Percentiles rank a stretch among this genome's conserved stretches.
Conservation (phyloP, 2,888 invertebrate species). For the Rapana venosa region DNA sequence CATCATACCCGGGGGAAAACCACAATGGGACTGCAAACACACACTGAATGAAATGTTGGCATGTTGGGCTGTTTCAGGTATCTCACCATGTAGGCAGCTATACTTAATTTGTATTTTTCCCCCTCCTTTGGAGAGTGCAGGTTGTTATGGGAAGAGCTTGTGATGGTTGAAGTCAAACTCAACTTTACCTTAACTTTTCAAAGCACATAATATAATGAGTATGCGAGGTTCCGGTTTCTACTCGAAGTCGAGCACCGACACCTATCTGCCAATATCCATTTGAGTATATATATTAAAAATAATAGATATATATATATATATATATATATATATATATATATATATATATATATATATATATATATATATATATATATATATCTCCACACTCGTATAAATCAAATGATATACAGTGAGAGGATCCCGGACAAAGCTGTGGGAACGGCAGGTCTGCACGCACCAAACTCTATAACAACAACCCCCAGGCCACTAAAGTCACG, state of each 20-base stretch:
- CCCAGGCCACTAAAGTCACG: neutral
- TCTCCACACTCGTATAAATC: neutral
- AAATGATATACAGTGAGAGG: neutral
- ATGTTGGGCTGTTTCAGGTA: too few relatives aligned
- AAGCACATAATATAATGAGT: neutral
- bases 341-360: neutral
- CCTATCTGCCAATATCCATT: neutral
- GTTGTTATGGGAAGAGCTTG: neutral
- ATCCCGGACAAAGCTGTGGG: too few relatives aligned
- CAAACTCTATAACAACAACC: neutral
- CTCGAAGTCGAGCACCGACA: neutral
- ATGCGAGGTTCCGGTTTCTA: too few relatives aligned
- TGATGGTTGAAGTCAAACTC: neutral
- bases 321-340: neutral
- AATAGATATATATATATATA: neutral
- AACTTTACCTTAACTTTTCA: neutral
- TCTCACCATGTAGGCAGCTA: too few relatives aligned
- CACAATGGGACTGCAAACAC: too few relatives aligned
- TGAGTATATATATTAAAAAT: too few relatives aligned
- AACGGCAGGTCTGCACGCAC: too few relatives aligned
- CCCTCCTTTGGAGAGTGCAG: neutral
- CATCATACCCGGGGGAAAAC: too few relatives aligned
- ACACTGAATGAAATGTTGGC: too few relatives aligned
- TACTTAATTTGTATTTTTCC: neutral
- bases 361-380: neutral